Evolutionary conservation across 2,113 vertebrate species (phyloP), one percentile per base, ranked within the genome.

Genomic region (Carlito syrichta): DNA sequence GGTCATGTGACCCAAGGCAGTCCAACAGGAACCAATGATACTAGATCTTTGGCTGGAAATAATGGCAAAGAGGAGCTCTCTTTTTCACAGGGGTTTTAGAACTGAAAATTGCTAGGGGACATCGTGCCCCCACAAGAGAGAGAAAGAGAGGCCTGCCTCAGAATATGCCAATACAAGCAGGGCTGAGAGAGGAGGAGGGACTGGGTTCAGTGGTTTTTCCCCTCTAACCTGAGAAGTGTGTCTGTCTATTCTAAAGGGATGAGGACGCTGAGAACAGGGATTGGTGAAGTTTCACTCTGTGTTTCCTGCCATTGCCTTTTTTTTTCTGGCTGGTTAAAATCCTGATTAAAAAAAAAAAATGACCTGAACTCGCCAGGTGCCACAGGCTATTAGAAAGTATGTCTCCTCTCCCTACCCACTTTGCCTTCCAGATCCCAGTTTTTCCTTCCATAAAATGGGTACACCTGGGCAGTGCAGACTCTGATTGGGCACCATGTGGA

Each of bases 401-500:
- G 1, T 35, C 38, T 35, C 54, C 2, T 52, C 11, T 13, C 14
- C 8, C 2, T 8, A 27, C 27, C 88, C 22, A 20, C 19, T 48
- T 54, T 13, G 20, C 17, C 40, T 76, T 40, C 48, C 73, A n/a
- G 54, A 35, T 17, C 54, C 83, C 50, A 11, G 19, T 62, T 66
- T 89, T 76, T 32, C 66, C 86, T 88, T 58, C 25, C 4, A 0
- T 30, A 8, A 52, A 56, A n/a, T 27, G 32, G 52, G 4, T 32
- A 3, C 0, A 0, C 23, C 40, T 25, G 30, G 23, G 9, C 43
- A 4, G 48, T 16, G 13, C 30, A 48, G n/a, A 2, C 66, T 19
- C 5, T 20, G 7, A 17, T 13, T 13, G 30, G 40, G 43, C 32
- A 19, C 7, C 3, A 6, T 56, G 84, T 19, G 32, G 0, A 8